Evolutionary conservation across 2,888 invertebrate genomes (phyloP), one percentile per base, ranked within the genome.

Genomic region (Eupithecia subumbrata): DNA sequence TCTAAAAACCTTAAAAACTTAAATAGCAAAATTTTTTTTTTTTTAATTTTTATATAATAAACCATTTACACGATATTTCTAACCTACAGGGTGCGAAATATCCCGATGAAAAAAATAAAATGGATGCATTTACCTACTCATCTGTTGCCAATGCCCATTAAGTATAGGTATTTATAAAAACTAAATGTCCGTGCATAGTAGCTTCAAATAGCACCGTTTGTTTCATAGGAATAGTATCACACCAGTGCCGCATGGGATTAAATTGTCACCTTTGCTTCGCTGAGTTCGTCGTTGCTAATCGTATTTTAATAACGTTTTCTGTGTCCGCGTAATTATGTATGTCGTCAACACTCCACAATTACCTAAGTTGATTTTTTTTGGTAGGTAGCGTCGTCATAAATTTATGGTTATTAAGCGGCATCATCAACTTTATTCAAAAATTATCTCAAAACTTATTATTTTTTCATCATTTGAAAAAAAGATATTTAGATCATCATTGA

Each of bases 241-340:
- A 60, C 25, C 25, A 60, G 60, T 25, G 14, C 11, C 43, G 8
- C 73, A 79, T 74, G 76, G 76, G 82, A 81, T 82, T 78, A 82
- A 81, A 82, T 81, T 82, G 83, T 83, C 85, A 82, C 80, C 77
- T 71, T 78, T 73, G 75, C 78, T 82, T 79, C 79, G 79, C 78
- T 79, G 79, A 77, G 76, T 81, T 78, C 79, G 78, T 79, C 80
- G 84, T 83, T 85, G 89, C 91, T 94, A 94, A 95, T 92, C 90
- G 91, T 84, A 91, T 93, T 95, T 94, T 95, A 95, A 95, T 95
- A 95, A 92, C 93, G 89, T 91, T 92, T 90, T 90, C 84, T 88
- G 87, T 85, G 88, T 88, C 88, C 87, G 87, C 86, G 90, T 93
- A 94, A 94, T 95, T 94, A 94, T 90, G 91, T 92, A 91, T 92